Conservation (phyloP, 2,797 vertebrate genomes). For the Carcharodon carcharias region DNA sequence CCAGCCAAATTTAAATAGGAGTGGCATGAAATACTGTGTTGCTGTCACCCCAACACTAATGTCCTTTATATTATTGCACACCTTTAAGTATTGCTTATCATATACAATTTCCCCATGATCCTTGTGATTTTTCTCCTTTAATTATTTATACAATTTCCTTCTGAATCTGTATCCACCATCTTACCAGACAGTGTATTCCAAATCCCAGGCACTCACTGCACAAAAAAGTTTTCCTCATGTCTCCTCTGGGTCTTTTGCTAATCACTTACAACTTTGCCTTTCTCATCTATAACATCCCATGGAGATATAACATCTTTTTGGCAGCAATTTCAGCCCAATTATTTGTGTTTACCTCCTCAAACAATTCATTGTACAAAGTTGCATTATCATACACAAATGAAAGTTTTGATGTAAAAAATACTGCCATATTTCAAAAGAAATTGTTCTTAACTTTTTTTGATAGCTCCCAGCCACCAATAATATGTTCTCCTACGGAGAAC, state of each 20-base stretch:
- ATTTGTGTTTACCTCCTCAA: background rate
- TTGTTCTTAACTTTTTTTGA: background rate
- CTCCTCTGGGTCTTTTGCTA: background rate
- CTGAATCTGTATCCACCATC: background rate
- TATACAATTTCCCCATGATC: background rate
- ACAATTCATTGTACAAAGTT: background rate
- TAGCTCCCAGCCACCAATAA: background rate
- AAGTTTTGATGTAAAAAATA: background rate
- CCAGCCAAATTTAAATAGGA: background rate
- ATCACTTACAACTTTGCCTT: background rate
- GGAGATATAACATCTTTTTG: background rate
- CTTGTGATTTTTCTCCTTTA: background rate
- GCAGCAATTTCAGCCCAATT: background rate
- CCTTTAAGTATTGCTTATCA: background rate
- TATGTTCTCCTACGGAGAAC: background rate
- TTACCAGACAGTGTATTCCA: background rate
- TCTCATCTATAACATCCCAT: background rate
- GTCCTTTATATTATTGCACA: background rate
- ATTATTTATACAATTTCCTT: background rate
- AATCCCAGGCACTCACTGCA: background rate
- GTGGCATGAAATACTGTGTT: background rate
- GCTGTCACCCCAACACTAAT: background rate
- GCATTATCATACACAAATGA: background rate
- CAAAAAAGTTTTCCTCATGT: background rate
- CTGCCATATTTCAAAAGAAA: background rate